Evolutionary conservation across 2,113 vertebrate genomes (phyloP).

Genomic region (Ailuropoda melanoleuca): DNA sequence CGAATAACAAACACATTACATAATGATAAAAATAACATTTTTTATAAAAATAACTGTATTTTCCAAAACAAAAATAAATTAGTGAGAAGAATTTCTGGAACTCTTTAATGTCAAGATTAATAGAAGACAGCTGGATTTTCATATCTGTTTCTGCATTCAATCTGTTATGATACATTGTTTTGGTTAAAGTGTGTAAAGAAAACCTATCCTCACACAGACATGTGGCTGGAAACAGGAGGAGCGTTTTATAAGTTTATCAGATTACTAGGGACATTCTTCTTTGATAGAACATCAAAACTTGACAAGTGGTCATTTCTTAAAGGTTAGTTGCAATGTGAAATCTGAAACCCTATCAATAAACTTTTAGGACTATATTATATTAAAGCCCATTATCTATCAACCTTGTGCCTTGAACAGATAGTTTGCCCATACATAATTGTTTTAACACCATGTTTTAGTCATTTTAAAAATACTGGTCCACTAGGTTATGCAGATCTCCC

Average conservation of each 20-base stretch:
- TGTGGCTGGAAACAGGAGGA: neutral
- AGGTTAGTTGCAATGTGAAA: neutral
- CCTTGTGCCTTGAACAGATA: neutral
- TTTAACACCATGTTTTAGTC: neutral
- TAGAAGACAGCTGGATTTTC: neutral
- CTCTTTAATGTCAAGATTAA: slow-evolving; percentile 19
- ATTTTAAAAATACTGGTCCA: neutral
- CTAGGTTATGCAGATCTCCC: neutral
- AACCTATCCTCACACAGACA: neutral
- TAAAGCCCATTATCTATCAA: neutral
- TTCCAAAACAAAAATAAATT: slow-evolving; percentile 52
- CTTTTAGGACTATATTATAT: neutral
- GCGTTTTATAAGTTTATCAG: neutral
- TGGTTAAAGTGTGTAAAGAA: neutral
- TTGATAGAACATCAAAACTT: neutral
- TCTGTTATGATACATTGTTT: neutral
- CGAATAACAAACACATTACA: neutral
- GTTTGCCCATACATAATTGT: neutral
- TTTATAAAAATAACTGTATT: neutral
- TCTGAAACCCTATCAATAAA: neutral
- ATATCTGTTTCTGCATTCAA: neutral
- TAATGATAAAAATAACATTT: slow-evolving; percentile 18
- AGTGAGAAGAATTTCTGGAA: slow-evolving; percentile 30
- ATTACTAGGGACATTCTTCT: neutral
- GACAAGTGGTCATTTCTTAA: neutral